Percentiles rank a stretch among this genome's conserved stretches.
These are phyloP conservation scores for Scotopteryx bipunctaria DNA, from an alignment of 2,888 invertebrate genomes.

Conservation along the genomic window DNA sequence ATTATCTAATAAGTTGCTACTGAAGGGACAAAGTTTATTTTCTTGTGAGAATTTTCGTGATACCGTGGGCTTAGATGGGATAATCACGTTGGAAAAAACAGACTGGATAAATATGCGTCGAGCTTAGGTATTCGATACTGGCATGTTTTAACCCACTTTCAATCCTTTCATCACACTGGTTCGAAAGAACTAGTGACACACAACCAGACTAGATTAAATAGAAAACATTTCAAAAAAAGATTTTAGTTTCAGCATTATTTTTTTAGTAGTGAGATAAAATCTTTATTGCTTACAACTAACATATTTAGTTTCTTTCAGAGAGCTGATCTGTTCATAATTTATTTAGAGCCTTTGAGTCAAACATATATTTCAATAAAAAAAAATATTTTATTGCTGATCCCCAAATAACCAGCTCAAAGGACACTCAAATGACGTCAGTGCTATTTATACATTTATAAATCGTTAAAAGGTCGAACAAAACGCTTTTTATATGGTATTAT, in stretches of 20 bases:
- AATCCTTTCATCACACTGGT: no score
- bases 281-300: no score
- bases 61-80: slow-evolving; percentile 4
- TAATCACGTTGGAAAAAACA: slow-evolving; percentile 3
- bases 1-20: slow-evolving; percentile 34
- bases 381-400: not conserved
- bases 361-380: no score
- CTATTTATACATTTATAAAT: slow-evolving; percentile 41
- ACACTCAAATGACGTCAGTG: slow-evolving; percentile 33
- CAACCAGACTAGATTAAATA: no score
- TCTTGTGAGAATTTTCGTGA: slow-evolving; percentile 16
- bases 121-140: not conserved
- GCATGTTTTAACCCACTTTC: not conserved
- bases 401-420: slow-evolving; percentile 20
- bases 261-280: no score
- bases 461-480: slow-evolving; percentile 23
- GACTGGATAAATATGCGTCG: not conserved
- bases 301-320: no score
- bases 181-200: no score
- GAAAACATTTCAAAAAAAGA: no score
- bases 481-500: slow-evolving; percentile 24
- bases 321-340: no score
- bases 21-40: slow-evolving; percentile 22
- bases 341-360: no score
- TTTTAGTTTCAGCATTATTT: no score